Evolutionary conservation across 2,888 invertebrate genomes (phyloP), one percentile per base, ranked within the genome.

Genomic region (Coelopa pilipes): DNA sequence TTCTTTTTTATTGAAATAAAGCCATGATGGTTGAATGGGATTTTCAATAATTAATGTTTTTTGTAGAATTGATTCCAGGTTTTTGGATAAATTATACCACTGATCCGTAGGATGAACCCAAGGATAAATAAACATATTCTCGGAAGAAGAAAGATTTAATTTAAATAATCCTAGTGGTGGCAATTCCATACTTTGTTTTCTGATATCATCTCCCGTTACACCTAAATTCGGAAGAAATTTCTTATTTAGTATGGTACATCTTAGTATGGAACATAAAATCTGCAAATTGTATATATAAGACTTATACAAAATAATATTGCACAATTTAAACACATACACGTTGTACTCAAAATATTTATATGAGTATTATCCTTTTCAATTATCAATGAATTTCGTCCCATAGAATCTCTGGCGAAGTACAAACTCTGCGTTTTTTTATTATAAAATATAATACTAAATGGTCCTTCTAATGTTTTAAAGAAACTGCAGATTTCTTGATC

Each of bases 341-440:
- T 81, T n/a, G 81, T 79, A 76, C 84, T 84, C 57, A 79, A 59
- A 55, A 84, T 72, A 24, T 76, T 72, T 12, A 85, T 46, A 47
- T 77, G 77, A 0, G 63, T 47, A 13, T 70, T 17, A 45, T 78
- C 75, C 3, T 78, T 79, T 79, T 91, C 90, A 65, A 93, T 86
- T 57, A 98, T 87, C 65, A 98, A 88, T 85, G 97, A 96, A 82
- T 95, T 93, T 79, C 98, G 89, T 53, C 98, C 98, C 84, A 95
- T 91, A 78, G 90, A 89, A 87, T 98, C 98, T 82, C 97, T 90
- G 1, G 93, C 93, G 87, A 97, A 96, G 89, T 93, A 96, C 57
- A 98, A 80, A 15, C 85, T 84, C 59, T 90, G 87, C 0, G 84
- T 86, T 5, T 78, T 68, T 82, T 90, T 91, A 82, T 93, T 90